Conservation (phyloP, 2,113 vertebrate genomes). For the Syngnathus floridae region DNA sequence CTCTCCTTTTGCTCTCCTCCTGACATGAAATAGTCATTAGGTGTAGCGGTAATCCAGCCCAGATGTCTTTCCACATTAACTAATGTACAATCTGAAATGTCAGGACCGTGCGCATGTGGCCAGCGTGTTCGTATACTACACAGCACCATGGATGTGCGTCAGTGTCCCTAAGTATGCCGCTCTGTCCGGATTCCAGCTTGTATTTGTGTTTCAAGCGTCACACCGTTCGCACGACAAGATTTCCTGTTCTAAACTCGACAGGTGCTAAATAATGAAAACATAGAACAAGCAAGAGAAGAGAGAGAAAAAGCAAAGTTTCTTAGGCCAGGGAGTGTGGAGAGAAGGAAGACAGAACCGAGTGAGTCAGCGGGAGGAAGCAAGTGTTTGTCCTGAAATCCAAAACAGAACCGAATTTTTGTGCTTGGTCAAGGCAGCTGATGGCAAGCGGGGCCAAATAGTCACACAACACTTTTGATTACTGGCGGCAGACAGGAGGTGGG, state of each 20-base stretch:
- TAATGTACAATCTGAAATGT: conserved; percentile 54
- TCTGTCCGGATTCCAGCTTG: conserved; percentile 11
- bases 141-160: conserved; percentile 23
- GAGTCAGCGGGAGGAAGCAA: neutral
- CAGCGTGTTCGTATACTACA: conserved; percentile 35
- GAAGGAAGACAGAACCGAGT: neutral
- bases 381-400: conserved; percentile 1
- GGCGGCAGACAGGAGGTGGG: neutral
- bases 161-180: conserved; percentile 16
- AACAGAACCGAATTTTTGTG: conserved; percentile 2
- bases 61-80: conserved; percentile 58
- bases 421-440: conserved; percentile 14
- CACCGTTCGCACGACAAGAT: conserved; percentile 37
- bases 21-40: conserved; percentile 69
- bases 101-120: conserved; percentile 22
- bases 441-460: conserved; percentile 1
- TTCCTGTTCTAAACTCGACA: conserved; percentile 50
- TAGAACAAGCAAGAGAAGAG: conserved; percentile 29
- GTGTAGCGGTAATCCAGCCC: conserved; percentile 52
- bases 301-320: conserved; percentile 16
- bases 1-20: conserved; percentile 38
- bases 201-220: conserved; percentile 31
- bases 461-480: neutral
- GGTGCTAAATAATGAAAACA: conserved; percentile 64
- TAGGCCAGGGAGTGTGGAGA: neutral